Evolutionary conservation across 2,888 invertebrate genomes (phyloP).

Genomic region (Lycophotia porphyrea): DNA sequence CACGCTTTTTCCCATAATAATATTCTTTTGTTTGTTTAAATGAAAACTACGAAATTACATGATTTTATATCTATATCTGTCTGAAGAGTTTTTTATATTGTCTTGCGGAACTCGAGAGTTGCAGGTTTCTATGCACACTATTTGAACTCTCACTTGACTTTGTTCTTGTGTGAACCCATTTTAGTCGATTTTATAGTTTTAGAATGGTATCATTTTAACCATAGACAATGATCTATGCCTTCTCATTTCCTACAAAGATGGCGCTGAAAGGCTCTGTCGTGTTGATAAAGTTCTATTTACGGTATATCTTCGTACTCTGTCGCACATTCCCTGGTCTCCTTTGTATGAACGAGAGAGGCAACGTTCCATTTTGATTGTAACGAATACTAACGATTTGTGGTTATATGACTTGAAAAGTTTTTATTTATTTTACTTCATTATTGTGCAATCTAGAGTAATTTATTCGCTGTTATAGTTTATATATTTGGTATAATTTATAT

Average conservation of each 20-base stretch:
- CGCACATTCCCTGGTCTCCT: conserved; percentile 36
- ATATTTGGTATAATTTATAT: conserved; percentile 68
- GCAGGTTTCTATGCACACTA: neutral
- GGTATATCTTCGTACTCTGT: conserved; percentile 77
- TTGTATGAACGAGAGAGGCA: conserved; percentile 71
- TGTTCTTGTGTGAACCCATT: neutral
- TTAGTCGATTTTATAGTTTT: conserved; percentile 59
- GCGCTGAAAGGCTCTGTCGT: conserved; percentile 73
- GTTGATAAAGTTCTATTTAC: conserved; percentile 80
- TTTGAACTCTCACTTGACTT: neutral
- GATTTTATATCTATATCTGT: neutral
- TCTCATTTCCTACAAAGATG: conserved; percentile 78
- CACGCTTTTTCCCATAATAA: too few relatives aligned
- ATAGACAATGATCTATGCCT: conserved; percentile 72
- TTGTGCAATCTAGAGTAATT: conserved; percentile 78
- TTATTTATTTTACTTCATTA: conserved; percentile 79
- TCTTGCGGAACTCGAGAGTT: neutral
- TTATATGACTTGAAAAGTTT: conserved; percentile 80
- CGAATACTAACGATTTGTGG: conserved; percentile 89
- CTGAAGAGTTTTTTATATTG: neutral
- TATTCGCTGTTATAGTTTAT: conserved; percentile 68
- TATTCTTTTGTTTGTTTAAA: neutral
- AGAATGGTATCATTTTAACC: conserved; percentile 69
- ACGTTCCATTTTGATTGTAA: conserved; percentile 86
- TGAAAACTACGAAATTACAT: neutral